Evolutionary conservation across 53 echinoderm and acorn worm species (phyloP).

Genomic region (Actinopyga echinites): DNA sequence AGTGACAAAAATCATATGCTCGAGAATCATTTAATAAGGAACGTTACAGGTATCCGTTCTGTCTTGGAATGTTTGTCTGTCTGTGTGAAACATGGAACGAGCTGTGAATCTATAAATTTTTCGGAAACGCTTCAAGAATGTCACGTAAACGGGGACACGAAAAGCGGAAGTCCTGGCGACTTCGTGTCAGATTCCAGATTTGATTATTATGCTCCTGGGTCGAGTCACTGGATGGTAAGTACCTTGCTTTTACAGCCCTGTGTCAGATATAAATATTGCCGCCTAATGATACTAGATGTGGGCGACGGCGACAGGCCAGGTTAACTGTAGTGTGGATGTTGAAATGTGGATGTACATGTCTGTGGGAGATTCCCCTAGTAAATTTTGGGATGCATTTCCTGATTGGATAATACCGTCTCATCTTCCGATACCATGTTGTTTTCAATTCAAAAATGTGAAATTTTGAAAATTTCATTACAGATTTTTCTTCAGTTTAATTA

Average conservation of each 20-base stretch:
- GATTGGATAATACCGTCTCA: too few relatives aligned
- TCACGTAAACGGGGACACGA: constrained; percentile 69
- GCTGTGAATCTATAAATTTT: constrained; percentile 73
- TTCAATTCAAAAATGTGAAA: too few relatives aligned
- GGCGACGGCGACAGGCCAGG: too few relatives aligned
- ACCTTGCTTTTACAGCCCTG: neutral
- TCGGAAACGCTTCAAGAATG: constrained; percentile 54
- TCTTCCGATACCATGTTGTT: too few relatives aligned
- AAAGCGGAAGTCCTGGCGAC: constrained; percentile 54
- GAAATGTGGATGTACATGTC: too few relatives aligned
- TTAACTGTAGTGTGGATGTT: too few relatives aligned
- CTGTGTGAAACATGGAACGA: constrained; percentile 52
- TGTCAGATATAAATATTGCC: too few relatives aligned
- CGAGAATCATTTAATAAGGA: constrained; percentile 50
- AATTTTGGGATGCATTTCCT: too few relatives aligned
- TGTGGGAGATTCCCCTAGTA: too few relatives aligned
- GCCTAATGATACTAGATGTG: too few relatives aligned
- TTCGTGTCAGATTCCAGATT: constrained; percentile 61
- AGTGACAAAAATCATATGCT: constrained; percentile 26
- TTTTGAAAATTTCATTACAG: too few relatives aligned
- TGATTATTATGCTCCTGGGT: constrained; percentile 67
- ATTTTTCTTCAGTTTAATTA: too few relatives aligned
- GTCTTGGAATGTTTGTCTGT: constrained; percentile 56
- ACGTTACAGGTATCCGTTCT: constrained; percentile 61
- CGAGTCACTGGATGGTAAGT: constrained; percentile 71